Evolutionary conservation across 2,888 invertebrate species (phyloP).

Genomic region (Lamellibrachia satsuma): DNA sequence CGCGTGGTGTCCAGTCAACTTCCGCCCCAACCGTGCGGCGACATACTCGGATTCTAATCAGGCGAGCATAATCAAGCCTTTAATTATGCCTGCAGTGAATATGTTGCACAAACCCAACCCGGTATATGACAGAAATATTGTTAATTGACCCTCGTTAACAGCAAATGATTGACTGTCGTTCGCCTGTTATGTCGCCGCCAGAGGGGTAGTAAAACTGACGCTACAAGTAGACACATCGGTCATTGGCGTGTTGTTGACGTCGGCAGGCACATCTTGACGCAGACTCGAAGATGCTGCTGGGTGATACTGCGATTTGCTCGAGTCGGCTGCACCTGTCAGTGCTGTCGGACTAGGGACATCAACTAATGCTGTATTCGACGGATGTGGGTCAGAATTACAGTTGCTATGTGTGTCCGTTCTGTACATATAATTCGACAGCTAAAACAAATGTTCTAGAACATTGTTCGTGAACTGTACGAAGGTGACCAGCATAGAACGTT

Average conservation of each 20-base stretch:
- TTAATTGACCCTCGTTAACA: conserved; percentile 11
- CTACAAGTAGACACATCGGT: not conserved
- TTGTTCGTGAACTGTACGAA: not conserved
- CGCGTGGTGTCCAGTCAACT: not conserved
- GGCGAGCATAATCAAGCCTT: conserved; percentile 10
- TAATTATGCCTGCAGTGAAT: not conserved
- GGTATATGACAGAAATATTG: not conserved
- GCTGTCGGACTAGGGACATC: too few species aligned
- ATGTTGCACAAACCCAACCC: not conserved
- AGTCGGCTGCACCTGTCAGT: not conserved
- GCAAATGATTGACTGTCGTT: not conserved
- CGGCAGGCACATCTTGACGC: not conserved
- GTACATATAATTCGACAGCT: not conserved
- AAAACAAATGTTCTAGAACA: not conserved
- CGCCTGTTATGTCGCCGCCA: not conserved
- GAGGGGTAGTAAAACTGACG: not conserved
- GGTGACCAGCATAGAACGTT: not conserved
- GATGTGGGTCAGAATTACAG: not conserved
- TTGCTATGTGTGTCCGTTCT: not conserved
- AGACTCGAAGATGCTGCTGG: not conserved
- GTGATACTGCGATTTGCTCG: not conserved
- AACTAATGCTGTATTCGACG: too few species aligned
- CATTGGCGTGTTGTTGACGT: not conserved
- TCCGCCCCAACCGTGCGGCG: not conserved
- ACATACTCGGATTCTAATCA: not conserved